phyloP scores from a whole-genome alignment of 2,797 vertebrate species.

The Aplochiton taeniatus region DNA sequence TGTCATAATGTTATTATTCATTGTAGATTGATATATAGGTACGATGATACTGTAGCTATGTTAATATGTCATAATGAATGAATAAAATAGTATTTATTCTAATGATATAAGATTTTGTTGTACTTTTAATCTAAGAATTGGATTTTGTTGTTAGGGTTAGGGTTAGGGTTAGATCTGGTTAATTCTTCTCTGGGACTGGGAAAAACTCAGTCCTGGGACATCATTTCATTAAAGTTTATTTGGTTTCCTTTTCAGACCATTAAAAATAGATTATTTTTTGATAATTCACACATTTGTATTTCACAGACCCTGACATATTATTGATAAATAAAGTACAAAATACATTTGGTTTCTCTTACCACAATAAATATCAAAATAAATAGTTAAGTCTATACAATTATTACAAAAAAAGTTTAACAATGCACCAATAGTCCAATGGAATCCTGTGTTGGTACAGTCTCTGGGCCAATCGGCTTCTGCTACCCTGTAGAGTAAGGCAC shows the following conservation, averaged over 20 bases:
- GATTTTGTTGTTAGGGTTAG: no score
- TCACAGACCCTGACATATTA: slow-evolving; percentile 67
- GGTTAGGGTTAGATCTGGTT: no score
- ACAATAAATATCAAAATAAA: slow-evolving; percentile 86
- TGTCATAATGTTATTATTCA: no score
- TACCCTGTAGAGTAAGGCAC: slow-evolving; percentile 27
- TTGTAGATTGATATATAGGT: no score
- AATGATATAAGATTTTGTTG: no score
- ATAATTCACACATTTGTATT: slow-evolving; percentile 65
- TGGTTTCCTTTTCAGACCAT: slow-evolving; percentile 72
- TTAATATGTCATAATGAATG: no score
- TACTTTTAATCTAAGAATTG: no score
- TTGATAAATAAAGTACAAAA: slow-evolving; percentile 86
- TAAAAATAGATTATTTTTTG: slow-evolving; percentile 71
- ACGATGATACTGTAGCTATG: no score
- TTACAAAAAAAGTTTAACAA: slow-evolving; percentile 65
- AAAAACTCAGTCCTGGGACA: not conserved
- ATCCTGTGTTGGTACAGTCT: slow-evolving; percentile 78
- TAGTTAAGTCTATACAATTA: slow-evolving; percentile 74
- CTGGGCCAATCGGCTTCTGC: slow-evolving; percentile 60
- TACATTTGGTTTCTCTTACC: slow-evolving; percentile 70
- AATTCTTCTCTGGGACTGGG: no score
- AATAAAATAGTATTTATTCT: no score
- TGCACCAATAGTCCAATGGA: slow-evolving; percentile 71
- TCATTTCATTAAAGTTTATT: slow-evolving; percentile 64